phyloP scores from a whole-genome alignment of 2,888 invertebrate species.

The Phalera bucephala region DNA sequence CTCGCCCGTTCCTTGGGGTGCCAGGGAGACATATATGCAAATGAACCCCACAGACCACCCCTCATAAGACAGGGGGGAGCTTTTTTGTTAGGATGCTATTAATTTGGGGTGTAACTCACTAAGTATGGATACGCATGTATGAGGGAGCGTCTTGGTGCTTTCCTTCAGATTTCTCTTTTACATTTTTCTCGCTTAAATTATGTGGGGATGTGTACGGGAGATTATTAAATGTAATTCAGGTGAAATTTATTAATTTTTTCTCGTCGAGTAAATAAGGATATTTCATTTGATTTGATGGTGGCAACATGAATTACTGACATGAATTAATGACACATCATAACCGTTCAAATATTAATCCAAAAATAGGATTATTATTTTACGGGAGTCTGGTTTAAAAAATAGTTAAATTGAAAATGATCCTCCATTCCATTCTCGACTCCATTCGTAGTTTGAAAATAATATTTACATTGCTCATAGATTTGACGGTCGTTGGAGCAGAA shows the following conservation, averaged over 20 bases:
- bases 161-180: constrained; percentile 49
- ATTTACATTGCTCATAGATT: too few relatives aligned
- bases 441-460: too few relatives aligned
- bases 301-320: not conserved
- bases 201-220: constrained; percentile 58
- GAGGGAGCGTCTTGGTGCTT: constrained; percentile 46
- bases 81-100: constrained; percentile 82
- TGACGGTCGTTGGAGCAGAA: too few relatives aligned
- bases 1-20: constrained; percentile 76
- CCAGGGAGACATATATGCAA: constrained; percentile 82
- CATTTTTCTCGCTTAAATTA: constrained; percentile 72
- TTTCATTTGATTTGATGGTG: constrained; percentile 7
- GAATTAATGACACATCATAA: too few relatives aligned
- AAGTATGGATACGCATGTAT: constrained; percentile 65
- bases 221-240: constrained; percentile 72
- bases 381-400: too few relatives aligned
- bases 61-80: constrained; percentile 76
- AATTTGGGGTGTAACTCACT: constrained; percentile 81
- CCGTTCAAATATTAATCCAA: too few relatives aligned
- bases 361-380: too few relatives aligned
- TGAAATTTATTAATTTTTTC: constrained; percentile 55
- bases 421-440: too few relatives aligned
- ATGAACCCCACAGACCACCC: constrained; percentile 62
- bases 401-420: too few relatives aligned
- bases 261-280: constrained; percentile 13